Evolutionary conservation across 2,888 invertebrate species (phyloP).

Genomic region (Hirtodrosophila trivittata): DNA sequence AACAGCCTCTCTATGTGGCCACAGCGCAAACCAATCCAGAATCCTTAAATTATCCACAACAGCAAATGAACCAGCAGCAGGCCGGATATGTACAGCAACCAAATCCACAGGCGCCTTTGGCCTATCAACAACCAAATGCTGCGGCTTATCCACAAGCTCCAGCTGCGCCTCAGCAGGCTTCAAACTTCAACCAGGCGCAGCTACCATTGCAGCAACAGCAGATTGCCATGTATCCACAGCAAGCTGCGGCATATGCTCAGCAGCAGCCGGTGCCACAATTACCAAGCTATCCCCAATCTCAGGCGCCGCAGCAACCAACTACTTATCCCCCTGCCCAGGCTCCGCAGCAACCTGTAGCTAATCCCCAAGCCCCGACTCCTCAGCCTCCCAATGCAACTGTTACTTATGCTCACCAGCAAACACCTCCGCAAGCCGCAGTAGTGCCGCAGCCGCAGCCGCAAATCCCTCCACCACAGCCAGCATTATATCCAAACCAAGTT

Average conservation of each 20-base stretch:
- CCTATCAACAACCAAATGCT: constrained; percentile 25
- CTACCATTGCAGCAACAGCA: constrained; percentile 10
- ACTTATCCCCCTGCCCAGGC: constrained; percentile 14
- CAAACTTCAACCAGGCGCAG: constrained; percentile 12
- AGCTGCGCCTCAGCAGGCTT: constrained; percentile 4
- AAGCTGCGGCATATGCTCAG: constrained; percentile 17
- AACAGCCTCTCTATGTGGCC: constrained; percentile 72
- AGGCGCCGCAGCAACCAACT: constrained; percentile 21
- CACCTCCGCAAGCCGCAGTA: constrained; percentile 1
- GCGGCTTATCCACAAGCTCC: constrained; percentile 23
- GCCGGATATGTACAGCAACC: neutral
- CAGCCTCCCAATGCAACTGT: constrained; percentile 1
- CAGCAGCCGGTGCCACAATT: constrained; percentile 29
- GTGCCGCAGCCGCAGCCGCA: constrained; percentile 5
- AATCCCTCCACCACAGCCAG: constrained; percentile 38
- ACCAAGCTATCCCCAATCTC: constrained; percentile 27
- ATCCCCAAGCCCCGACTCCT: constrained; percentile 7
- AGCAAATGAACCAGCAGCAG: constrained; percentile 19
- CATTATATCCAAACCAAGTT: constrained; percentile 32
- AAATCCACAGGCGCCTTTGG: constrained; percentile 14
- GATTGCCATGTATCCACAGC: constrained; percentile 16
- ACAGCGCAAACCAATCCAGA: constrained; percentile 46
- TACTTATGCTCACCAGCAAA: constrained; percentile 10
- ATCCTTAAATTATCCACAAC: constrained; percentile 17
- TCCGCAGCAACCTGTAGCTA: neutral